A percentile compares a stretch with the other conserved stretches of the same genome.
These are phyloP conservation scores for Ficedula albicollis DNA, from an alignment of 2,797 vertebrate genomes.

Conservation along the genomic window DNA sequence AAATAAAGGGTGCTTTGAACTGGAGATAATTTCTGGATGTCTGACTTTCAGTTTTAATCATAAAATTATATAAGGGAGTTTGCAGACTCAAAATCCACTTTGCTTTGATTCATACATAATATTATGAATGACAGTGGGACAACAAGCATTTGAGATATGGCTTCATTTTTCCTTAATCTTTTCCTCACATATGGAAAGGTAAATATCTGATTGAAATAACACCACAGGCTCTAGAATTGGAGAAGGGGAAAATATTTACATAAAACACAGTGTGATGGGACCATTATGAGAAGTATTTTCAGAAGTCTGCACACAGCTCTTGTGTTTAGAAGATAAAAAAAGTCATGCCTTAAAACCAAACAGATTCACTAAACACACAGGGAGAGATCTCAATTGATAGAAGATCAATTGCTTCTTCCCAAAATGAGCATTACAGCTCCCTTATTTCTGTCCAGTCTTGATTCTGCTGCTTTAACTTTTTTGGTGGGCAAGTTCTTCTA, in stretches of 20 bases:
- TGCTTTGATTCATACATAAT: background rate
- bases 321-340: background rate
- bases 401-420: background rate
- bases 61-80: background rate
- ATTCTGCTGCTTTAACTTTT: background rate
- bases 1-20: constrained; percentile 27
- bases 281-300: background rate
- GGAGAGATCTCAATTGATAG: background rate
- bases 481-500: background rate
- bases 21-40: background rate
- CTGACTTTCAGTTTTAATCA: background rate
- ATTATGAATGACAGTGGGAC: background rate
- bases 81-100: background rate
- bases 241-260: background rate
- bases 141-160: background rate
- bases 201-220: background rate
- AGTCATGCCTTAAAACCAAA: background rate
- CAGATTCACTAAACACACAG: rapidly evolving
- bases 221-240: background rate
- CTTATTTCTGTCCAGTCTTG: background rate
- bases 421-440: rapidly evolving
- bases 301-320: background rate
- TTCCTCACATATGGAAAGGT: background rate
- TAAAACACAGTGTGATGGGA: background rate
- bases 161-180: background rate